Base-by-base conservation (phyloP, 2,888 invertebrate genomes). In the Aphidoletes aphidimyza region DNA sequence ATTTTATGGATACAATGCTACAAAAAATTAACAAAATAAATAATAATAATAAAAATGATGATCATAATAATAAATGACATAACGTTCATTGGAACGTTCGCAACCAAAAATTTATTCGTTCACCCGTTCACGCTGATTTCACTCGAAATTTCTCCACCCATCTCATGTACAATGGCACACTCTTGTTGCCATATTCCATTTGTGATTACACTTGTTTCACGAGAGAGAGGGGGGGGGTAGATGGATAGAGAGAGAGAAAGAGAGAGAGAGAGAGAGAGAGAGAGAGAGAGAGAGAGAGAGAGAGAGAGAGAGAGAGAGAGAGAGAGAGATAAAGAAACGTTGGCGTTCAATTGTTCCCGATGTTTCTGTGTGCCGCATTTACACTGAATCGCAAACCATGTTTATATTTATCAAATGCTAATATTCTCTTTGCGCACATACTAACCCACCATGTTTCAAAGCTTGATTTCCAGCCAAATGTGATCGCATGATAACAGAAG, bases 401-500 rank as follows among this genome's bases (percentile, higher is more conserved):
- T 69, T 69, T 69, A 69, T 30, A 69, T 69, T 69, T 69, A 30
- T 69, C 69, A 69, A 69, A 30, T n/a, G n/a, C n/a, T 34, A 69
- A 69, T 69, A 30, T 69, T 69, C 69, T n/a, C 26, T 14, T 69
- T 30, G 26, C 8, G 42, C 69, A 69, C 30, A 69, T 69, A 30
- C 69, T 30, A 69, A 69, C n/a, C n/a, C n/a, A n/a, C n/a, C 30
- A 69, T 17, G 17, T 17, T 14, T n/a, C 42, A 42, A 6, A 42
- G 42, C 42, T 9, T 14, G 42, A n/a, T 69, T 30, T 69, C 30
- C 30, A 69, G 69, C 14, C 69, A 34, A 69, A 69, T 69, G 30
- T n/a, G 69, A 69, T 69, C 6, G 69, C 69, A n/a, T n/a, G 69
- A 69, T 69, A 69, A 30, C 69, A 69, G 30, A 69, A 69, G 69